phyloP scores from a whole-genome alignment of 2,888 invertebrate genomes.

The Phalangium opilio region DNA sequence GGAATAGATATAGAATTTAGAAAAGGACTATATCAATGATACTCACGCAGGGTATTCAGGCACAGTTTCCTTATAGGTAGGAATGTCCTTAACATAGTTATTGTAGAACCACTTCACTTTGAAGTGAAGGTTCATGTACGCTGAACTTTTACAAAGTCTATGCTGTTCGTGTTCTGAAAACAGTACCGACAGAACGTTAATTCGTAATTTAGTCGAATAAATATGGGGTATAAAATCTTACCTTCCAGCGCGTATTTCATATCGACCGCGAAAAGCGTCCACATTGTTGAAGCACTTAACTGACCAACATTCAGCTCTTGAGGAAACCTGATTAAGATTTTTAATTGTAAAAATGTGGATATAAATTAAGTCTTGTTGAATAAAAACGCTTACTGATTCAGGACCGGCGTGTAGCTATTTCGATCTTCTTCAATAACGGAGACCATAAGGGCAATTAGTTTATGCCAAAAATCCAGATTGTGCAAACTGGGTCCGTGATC shows the following conservation, averaged over 20 bases:
- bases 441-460: slow-evolving; percentile 85
- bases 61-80: slow-evolving; percentile 84
- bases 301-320: slow-evolving; percentile 97
- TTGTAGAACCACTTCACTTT: slow-evolving; percentile 98
- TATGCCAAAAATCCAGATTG: slow-evolving; percentile 96
- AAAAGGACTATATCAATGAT: slow-evolving; percentile 8
- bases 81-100: slow-evolving; percentile 93
- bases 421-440: slow-evolving; percentile 98
- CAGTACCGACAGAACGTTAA: neutral
- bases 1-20: too few species aligned
- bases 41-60: slow-evolving; percentile 87
- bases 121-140: slow-evolving; percentile 99
- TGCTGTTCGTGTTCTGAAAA: slow-evolving; percentile 77
- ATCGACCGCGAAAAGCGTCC: slow-evolving; percentile 89
- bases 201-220: neutral
- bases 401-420: slow-evolving; percentile 91
- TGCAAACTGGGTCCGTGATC: slow-evolving; percentile 52
- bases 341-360: too few species aligned
- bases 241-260: slow-evolving; percentile 91
- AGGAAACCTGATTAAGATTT: slow-evolving; percentile 52
- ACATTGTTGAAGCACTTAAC: slow-evolving; percentile 93
- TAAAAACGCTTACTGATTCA: slow-evolving; percentile 75
- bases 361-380: too few species aligned
- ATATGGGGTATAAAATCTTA: slow-evolving; percentile 22
- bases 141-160: slow-evolving; percentile 88